phyloP scores from a whole-genome alignment of 2,797 vertebrate species.

The Hyperoplus lanceolatus region DNA sequence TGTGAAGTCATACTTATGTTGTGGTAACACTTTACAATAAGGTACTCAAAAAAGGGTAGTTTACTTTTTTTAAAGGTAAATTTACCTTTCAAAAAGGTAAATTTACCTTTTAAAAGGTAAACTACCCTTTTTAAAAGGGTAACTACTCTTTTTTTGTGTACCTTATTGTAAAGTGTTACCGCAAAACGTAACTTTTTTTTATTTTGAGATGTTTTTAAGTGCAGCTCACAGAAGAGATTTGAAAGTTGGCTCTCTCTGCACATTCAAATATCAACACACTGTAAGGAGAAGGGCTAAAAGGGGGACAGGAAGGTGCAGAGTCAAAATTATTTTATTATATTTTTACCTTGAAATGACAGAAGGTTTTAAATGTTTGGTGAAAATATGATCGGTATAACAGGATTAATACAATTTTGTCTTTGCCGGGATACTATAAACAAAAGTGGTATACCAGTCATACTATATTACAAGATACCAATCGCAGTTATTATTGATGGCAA shows the following conservation, averaged over 20 bases:
- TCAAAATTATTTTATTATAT: no score
- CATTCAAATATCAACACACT: fast-evolving
- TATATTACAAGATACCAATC: no score
- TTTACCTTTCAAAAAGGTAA: no score
- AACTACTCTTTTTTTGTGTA: no score
- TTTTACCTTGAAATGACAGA: neutral
- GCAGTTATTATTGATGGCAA: no score
- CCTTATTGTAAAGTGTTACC: no score
- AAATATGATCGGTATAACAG: neutral
- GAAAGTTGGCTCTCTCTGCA: neutral
- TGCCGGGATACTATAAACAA: neutral
- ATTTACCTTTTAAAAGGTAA: no score
- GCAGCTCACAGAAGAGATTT: conserved; percentile 6
- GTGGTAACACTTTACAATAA: neutral
- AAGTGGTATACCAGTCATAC: neutral
- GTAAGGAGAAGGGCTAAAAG: neutral
- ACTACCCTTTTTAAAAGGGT: no score
- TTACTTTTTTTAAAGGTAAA: no score
- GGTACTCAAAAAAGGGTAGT: neutral
- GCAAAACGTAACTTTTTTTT: no score
- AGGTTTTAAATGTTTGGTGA: neutral
- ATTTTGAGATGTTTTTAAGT: conserved; percentile 23
- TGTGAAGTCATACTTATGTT: conserved; percentile 19
- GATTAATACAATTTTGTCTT: neutral
- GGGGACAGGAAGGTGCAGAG: neutral